Percentiles rank a stretch among this genome's conserved stretches.
Conservation (phyloP, 2,113 vertebrate genomes). For the Suncus etruscus region DNA sequence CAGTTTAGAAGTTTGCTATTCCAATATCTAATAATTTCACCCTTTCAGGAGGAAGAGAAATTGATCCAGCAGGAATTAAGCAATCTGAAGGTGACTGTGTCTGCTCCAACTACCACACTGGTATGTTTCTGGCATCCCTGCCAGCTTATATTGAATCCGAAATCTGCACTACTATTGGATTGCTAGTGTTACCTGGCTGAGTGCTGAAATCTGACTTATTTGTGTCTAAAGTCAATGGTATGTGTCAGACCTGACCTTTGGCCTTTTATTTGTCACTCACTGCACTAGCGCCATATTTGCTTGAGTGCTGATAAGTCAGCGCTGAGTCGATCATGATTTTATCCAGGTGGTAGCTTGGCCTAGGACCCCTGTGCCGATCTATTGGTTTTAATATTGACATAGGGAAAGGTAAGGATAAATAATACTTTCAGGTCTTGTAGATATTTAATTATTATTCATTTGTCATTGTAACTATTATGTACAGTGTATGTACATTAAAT, state of each 20-base stretch:
- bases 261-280: slow-evolving; percentile 6
- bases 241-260: neutral
- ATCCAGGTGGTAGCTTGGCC: neutral
- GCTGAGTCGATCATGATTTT: neutral
- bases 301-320: neutral
- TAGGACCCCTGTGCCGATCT: neutral
- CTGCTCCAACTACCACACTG: slow-evolving; percentile 93
- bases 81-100: slow-evolving; percentile 93
- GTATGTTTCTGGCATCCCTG: slow-evolving; percentile 84
- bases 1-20: neutral
- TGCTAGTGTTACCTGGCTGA: neutral
- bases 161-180: neutral
- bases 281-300: neutral
- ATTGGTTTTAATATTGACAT: slow-evolving; percentile 6
- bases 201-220: slow-evolving; percentile 37
- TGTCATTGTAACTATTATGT: neutral
- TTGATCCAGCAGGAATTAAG: slow-evolving; percentile 94
- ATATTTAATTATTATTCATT: neutral
- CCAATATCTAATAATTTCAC: neutral
- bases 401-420: slow-evolving; percentile 10
- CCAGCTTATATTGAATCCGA: neutral
- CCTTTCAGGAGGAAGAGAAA: slow-evolving; percentile 96
- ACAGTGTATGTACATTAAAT: neutral
- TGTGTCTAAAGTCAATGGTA: neutral
- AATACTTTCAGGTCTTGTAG: slow-evolving; percentile 3